These are phyloP conservation scores for Anas flavirostris DNA, from an alignment of 2,797 vertebrate genomes.

Conservation along the genomic window DNA sequence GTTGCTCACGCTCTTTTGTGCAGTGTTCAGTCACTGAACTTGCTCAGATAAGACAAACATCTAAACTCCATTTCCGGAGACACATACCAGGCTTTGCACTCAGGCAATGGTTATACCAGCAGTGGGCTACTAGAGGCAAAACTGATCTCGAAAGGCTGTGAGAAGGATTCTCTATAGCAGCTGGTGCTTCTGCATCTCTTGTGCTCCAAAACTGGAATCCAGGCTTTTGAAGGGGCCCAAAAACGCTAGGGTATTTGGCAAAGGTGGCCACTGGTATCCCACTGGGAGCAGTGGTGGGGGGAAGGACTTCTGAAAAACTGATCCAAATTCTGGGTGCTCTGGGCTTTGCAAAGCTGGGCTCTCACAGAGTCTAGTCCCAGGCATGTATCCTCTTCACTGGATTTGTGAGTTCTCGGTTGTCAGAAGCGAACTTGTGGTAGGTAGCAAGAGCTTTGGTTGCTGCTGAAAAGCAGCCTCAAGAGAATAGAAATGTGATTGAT, in stretches of 20 bases:
- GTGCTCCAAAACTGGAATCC: not conserved
- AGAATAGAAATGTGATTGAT: not conserved
- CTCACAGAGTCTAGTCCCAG: rapidly evolving
- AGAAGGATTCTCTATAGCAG: not conserved
- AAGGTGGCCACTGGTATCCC: not conserved
- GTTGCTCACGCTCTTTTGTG: constrained; percentile 59
- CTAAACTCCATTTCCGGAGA: constrained; percentile 71
- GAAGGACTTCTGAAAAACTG: not conserved
- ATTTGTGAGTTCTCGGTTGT: not conserved
- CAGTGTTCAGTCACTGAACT: constrained; percentile 64
- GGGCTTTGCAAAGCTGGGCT: not conserved
- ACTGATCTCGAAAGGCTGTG: not conserved
- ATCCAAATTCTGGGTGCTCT: not conserved
- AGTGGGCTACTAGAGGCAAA: not conserved
- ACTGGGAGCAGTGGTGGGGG: not conserved
- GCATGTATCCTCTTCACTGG: rapidly evolving
- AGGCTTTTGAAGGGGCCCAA: not conserved
- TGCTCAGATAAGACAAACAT: constrained; percentile 77
- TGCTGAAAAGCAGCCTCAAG: not conserved
- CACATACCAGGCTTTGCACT: constrained; percentile 30
- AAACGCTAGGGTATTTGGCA: not conserved
- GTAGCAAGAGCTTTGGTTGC: not conserved
- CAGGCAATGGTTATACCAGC: constrained; percentile 4
- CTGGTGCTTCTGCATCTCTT: not conserved
- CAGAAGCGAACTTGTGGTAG: not conserved